phyloP scores from a whole-genome alignment of 2,888 invertebrate genomes.

The Andrena flavipes region DNA sequence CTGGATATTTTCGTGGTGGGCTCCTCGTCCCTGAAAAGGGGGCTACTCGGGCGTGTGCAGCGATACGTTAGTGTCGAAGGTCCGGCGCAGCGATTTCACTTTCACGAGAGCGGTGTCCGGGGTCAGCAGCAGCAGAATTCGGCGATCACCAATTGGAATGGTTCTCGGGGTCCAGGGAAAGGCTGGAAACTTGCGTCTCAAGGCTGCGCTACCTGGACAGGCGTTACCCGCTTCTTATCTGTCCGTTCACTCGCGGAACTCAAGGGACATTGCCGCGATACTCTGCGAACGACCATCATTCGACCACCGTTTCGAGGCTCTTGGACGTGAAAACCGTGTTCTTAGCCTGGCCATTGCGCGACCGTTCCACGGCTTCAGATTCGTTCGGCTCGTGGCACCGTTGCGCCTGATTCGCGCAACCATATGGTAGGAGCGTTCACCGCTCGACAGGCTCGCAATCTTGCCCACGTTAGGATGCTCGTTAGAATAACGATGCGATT shows the following conservation, averaged over 20 bases:
- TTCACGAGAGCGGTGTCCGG: constrained; percentile 53
- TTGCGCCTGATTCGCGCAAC: constrained; percentile 7
- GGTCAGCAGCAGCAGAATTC: constrained; percentile 58
- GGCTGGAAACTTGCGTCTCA: constrained; percentile 59
- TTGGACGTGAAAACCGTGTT: no score
- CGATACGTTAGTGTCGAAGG: constrained; percentile 27
- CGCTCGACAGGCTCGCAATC: neutral
- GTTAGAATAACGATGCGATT: constrained; percentile 30
- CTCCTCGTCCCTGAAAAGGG: constrained; percentile 7
- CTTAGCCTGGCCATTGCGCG: no score
- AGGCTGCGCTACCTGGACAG: constrained; percentile 59
- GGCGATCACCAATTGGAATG: constrained; percentile 59
- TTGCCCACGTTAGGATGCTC: neutral
- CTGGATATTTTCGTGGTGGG: neutral
- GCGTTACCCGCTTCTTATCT: constrained; percentile 60
- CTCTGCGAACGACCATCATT: constrained; percentile 3
- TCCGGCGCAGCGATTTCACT: constrained; percentile 55
- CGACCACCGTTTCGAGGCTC: no score
- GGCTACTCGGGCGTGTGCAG: constrained; percentile 3
- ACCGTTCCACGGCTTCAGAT: neutral
- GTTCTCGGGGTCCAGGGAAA: constrained; percentile 60
- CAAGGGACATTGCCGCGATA: constrained; percentile 21
- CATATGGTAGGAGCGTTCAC: constrained; percentile 23
- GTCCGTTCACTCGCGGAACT: constrained; percentile 62
- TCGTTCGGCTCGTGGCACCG: neutral